Percentiles rank a stretch among this genome's conserved stretches.
Evolutionary conservation across 2,113 vertebrate genomes (phyloP).

Genomic region (Amblyornis subalaris): DNA sequence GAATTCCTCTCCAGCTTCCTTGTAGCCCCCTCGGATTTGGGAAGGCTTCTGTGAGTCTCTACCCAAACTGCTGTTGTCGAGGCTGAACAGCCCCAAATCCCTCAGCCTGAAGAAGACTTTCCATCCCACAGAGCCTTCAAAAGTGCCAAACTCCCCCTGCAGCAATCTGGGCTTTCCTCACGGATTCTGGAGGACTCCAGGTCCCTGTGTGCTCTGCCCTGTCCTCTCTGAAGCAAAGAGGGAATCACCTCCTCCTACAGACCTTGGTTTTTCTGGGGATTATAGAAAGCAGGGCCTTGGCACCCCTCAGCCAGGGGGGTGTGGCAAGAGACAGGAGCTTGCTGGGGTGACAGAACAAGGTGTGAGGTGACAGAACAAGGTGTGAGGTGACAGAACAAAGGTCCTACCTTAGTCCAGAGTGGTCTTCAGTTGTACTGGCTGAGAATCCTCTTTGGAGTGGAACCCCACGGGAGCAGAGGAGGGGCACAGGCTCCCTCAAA

Average conservation of each 20-base stretch:
- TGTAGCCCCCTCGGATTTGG: not conserved
- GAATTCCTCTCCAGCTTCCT: too few species aligned
- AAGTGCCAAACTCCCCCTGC: not conserved
- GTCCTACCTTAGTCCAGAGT: slow-evolving; percentile 86
- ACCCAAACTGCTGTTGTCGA: too few species aligned
- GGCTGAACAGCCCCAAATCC: not conserved
- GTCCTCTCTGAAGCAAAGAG: not conserved
- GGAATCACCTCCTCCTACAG: not conserved
- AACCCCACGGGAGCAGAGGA: slow-evolving; percentile 74
- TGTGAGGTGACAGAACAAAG: too few species aligned
- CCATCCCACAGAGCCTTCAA: not conserved
- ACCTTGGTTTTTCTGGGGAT: not conserved
- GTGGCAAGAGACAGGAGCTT: too few species aligned
- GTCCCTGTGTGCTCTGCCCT: not conserved
- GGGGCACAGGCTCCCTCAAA: slow-evolving; percentile 66
- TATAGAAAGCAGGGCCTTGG: not conserved
- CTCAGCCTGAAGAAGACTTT: not conserved
- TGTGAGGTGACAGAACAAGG: too few species aligned
- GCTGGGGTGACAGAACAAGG: not conserved
- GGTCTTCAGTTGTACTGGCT: slow-evolving; percentile 79
- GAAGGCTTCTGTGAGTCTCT: not conserved
- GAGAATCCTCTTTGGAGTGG: slow-evolving; percentile 80
- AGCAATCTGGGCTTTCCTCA: not conserved
- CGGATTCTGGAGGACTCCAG: not conserved
- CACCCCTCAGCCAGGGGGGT: not conserved